Base-by-base conservation (phyloP, 2,797 vertebrate genomes). In the Lutjanus campechanus region DNA sequence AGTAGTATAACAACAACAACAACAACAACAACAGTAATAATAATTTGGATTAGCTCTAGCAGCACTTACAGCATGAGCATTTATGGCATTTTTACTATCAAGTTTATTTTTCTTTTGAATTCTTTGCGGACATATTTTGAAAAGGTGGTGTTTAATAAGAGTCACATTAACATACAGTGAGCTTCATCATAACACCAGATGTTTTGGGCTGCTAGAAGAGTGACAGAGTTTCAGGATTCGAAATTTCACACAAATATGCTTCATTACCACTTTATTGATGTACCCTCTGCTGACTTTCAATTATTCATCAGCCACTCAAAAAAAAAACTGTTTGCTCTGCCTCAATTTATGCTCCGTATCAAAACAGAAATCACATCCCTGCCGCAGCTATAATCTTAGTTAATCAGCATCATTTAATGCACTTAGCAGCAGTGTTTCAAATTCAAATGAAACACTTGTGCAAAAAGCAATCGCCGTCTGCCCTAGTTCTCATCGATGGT, bases 321-420 rank as follows among this genome's bases (percentile, higher is more conserved):
- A 69, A 72, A 69, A 69, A 89, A 93, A 85, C 75, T 79, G 89
- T 91, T 91, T 93, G 91, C 93, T 91, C 91, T 91, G 86, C 85
- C 85, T 88, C 83, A 77, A 89, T 91, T 86, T 88, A 75, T 90
- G 90, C 91, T 92, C 88, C 36, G 81, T 92, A 93, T 89, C 88
- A 91, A 93, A 94, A 94, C 87, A 93, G 80, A 92, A 92, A 92
- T 80, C 90, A 53, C 78, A 90, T 93, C 91, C 88, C 86, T 89
- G 90, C 91, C 58, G 85, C 89, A 88, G 86, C 91, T 86, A 62
- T 93, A 95, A 95, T 94, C 92, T 93, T 83, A 91, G 88, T 91
- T 95, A 95, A 94, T 95, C 89, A 91, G 89, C 84, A 86, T 89
- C 88, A 93, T 92, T 95, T 92, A 93, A 92, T 93, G 88, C 92